A percentile compares a stretch with the other conserved stretches of the same genome.
These are phyloP conservation scores for Zaprionus gabonicus DNA, from an alignment of 1,140 invertebrate species.

Conservation along the genomic window DNA sequence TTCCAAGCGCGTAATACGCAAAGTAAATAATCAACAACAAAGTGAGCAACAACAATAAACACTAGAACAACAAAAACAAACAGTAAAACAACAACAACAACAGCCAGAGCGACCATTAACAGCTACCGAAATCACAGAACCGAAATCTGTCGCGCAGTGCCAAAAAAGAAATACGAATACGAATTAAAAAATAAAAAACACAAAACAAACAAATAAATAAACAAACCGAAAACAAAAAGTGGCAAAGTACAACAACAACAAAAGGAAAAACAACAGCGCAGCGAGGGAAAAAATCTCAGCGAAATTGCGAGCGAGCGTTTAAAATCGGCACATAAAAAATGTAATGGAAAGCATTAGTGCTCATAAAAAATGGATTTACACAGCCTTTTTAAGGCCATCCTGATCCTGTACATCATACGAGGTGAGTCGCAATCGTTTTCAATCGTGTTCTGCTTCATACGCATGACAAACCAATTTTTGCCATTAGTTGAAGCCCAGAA, in stretches of 20 bases:
- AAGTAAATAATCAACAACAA: constrained; percentile 56
- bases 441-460: neutral
- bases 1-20: constrained; percentile 53
- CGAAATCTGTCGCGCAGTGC: constrained; percentile 36
- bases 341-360: constrained; percentile 84
- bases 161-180: constrained; percentile 41
- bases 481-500: neutral
- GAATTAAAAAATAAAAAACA: constrained; percentile 54
- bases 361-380: constrained; percentile 84
- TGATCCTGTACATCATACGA: constrained; percentile 83
- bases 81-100: constrained; percentile 23
- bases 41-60: constrained; percentile 36
- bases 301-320: constrained; percentile 69
- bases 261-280: constrained; percentile 13
- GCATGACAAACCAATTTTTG: constrained; percentile 29
- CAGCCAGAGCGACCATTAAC: constrained; percentile 55
- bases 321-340: constrained; percentile 80
- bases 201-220: constrained; percentile 44
- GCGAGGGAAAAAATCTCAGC: constrained; percentile 45
- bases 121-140: constrained; percentile 57
- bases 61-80: constrained; percentile 18
- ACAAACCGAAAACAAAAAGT: constrained; percentile 43
- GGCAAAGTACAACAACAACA: constrained; percentile 12
- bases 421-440: constrained; percentile 63
- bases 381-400: constrained; percentile 84